phyloP scores from a whole-genome alignment of 37 sponge, comb jelly and placozoan species.

The Oopsacas minuta region DNA sequence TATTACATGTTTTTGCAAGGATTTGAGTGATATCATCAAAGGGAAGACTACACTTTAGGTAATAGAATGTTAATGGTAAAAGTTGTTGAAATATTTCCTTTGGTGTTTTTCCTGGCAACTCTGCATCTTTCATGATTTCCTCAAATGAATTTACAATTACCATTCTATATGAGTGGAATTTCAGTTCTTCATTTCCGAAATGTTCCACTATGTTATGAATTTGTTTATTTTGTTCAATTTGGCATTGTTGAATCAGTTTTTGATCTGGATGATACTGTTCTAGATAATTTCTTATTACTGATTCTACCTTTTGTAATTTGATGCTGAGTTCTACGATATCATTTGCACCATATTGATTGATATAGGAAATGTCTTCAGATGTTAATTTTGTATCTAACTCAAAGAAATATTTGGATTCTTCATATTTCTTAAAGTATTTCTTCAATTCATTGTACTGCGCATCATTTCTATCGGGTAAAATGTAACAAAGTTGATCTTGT shows the following conservation, averaged over 20 bases:
- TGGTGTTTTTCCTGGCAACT: neutral
- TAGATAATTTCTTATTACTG: neutral
- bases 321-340: neutral
- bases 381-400: neutral
- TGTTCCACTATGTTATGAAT: neutral
- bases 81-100: neutral
- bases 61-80: neutral
- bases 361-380: neutral
- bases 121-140: neutral
- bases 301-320: neutral
- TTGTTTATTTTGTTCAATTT: neutral
- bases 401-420: neutral
- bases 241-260: neutral
- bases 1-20: neutral
- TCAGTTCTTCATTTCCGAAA: neutral
- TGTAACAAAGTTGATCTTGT: neutral
- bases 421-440: neutral
- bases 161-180: neutral
- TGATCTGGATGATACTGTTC: neutral
- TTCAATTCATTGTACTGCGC: neutral
- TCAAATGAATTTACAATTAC: neutral
- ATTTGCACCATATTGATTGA: neutral
- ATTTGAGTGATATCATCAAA: constrained; percentile 3
- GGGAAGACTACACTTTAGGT: constrained; percentile 9
- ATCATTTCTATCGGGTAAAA: neutral